Base-by-base conservation (phyloP, 2,888 invertebrate genomes). In the Acrobasis repandana region DNA sequence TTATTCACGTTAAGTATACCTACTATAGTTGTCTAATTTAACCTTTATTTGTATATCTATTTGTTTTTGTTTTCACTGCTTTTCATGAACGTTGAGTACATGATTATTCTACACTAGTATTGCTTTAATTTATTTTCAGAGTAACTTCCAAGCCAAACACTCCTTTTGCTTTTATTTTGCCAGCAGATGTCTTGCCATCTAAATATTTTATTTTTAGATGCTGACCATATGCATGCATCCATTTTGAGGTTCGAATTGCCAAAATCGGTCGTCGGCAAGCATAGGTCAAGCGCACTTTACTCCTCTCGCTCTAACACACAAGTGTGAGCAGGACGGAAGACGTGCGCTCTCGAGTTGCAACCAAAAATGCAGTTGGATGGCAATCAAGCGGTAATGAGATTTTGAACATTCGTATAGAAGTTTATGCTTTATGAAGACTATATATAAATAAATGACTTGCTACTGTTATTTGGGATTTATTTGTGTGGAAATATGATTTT, bases 221-320 rank as follows among this genome's bases (percentile, higher is more conserved):
- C 58, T 58, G 50, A 58, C 50, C 58, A 28, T 58, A 49, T 38
- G 51, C 59, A 49, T 38, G 51, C 59, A 15, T 15, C 57, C 58
- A 58, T 60, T 51, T 60, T 52, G 46, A 43, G 43, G 52, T 60
- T 63, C 76, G 72, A 77, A 80, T 78, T 75, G 75, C 83, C 85
- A 76, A 86, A 86, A 84, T 84, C 81, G 83, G 79, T 77, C 75
- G 67, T 72, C 76, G 72, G 79, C 83, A 38, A 54, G 83, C 84
- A 85, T 85, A 85, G 85, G 85, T 86, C 86, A 85, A 85, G 79
- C 82, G 80, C 82, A 79, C 70, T 74, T 62, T 50, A n/a, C 14
- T 71, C 62, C 2, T 83, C 86, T 65, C 76, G 2, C 58, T 85
- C 80, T 60, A 63, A 65, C 74, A 0, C 54, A 6, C 15, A 33